phyloP scores from a whole-genome alignment of 2,797 vertebrate species.

The Enteromius thamalakanensis region DNA sequence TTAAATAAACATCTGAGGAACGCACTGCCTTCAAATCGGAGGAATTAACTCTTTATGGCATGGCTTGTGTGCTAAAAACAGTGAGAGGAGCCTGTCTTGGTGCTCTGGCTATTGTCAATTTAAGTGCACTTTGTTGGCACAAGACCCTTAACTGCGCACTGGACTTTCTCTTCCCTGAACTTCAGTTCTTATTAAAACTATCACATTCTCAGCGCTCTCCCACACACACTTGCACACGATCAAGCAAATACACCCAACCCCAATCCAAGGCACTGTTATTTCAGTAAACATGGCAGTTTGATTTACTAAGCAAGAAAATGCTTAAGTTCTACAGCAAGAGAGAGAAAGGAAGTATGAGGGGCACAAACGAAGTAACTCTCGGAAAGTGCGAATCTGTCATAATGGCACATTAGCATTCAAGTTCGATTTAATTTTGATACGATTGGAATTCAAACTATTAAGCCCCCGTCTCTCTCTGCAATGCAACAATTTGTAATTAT shows the following conservation, averaged over 20 bases:
- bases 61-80: constrained; percentile 52
- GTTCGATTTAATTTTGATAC: neutral
- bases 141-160: constrained; percentile 55
- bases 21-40: neutral
- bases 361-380: neutral
- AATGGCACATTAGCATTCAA: constrained; percentile 26
- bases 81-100: constrained; percentile 46
- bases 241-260: constrained; percentile 51
- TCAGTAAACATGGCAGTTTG: constrained; percentile 80
- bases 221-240: constrained; percentile 29
- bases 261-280: constrained; percentile 82
- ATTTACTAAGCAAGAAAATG: constrained; percentile 61
- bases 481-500: constrained; percentile 4
- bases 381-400: neutral
- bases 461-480: neutral
- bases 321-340: constrained; percentile 63
- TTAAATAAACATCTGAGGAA: constrained; percentile 21
- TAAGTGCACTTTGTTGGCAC: constrained; percentile 80
- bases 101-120: constrained; percentile 63
- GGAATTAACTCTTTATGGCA: constrained; percentile 23
- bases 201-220: neutral
- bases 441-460: neutral
- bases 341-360: constrained; percentile 45
- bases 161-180: constrained; percentile 56
- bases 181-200: constrained; percentile 33